Evolutionary conservation across 2,797 vertebrate species (phyloP), one percentile per base, ranked within the genome.

Genomic region (Danio kyathit): DNA sequence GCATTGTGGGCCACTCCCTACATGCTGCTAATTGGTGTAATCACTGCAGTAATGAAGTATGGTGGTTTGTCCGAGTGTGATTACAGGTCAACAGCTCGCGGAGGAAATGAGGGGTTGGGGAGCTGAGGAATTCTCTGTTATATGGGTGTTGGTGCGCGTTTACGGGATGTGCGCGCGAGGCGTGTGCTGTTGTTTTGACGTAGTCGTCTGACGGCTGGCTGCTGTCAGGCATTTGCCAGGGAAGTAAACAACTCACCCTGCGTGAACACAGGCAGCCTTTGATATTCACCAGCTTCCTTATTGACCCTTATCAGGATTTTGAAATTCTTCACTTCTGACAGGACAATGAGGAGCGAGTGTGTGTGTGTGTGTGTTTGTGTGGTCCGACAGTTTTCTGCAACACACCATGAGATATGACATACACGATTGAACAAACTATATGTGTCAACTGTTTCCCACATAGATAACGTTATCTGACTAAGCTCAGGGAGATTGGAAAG

Each of bases 111-210:
- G 75, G 86, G 88, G 83, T 86, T 87, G 83, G 82, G 87, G 81
- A 87, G 67, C 51, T 67, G 56, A 73, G 85, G 84, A 85, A 87
- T 87, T 88, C 82, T 86, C 84, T 84, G 82, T 85, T 86, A 86
- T 87, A 86, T 87, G 82, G 77, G 85, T 86, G 81, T 83, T 82
- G 63, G 76, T 87, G 48, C 74, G 70, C 79, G 75, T 84, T 89
- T 86, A 87, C 83, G 82, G 84, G 87, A 82, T 75, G 82, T 86
- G 80, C 29, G 60, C 79, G 80, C 44, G 60, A 88, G 88, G 83
- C 85, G 82, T 82, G 77, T 85, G 88, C 83, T 82, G 85, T 86
- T 89, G 88, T 86, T 88, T 89, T 89, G 86, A 87, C 86, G 67
- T 80, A 72, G 82, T 76, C 77, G 81, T 83, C 81, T 84, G 79